Conservation (phyloP, 2,113 vertebrate genomes). For the Mustelus asterias region DNA sequence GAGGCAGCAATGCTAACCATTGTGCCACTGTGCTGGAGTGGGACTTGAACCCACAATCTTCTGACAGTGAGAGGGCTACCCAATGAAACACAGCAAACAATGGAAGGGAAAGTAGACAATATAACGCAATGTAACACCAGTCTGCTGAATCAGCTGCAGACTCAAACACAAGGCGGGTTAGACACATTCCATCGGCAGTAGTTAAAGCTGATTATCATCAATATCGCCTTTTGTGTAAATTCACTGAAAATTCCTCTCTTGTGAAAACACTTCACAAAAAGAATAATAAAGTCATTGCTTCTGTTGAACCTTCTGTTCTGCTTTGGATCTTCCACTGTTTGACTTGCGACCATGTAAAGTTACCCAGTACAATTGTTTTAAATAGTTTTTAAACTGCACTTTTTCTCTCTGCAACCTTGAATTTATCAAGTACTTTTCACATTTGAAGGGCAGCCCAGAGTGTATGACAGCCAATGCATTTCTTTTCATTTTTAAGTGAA, state of each 20-base stretch:
- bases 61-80: neutral
- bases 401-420: neutral
- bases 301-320: neutral
- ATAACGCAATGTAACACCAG: neutral
- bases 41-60: neutral
- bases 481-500: neutral
- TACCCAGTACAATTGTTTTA: neutral
- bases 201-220: neutral
- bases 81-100: neutral
- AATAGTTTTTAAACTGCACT: neutral
- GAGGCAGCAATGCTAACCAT: no score
- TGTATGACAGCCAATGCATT: neutral
- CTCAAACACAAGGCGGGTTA: neutral
- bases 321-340: neutral
- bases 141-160: neutral
- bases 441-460: neutral
- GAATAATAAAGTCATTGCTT: neutral
- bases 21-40: neutral
- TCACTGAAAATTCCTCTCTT: neutral
- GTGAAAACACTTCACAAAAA: neutral
- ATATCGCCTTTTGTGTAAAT: neutral
- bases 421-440: neutral
- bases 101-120: neutral
- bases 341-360: neutral
- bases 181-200: neutral